phyloP scores from a whole-genome alignment of 2,113 vertebrate species.

The Emydocephalus ijimae region DNA sequence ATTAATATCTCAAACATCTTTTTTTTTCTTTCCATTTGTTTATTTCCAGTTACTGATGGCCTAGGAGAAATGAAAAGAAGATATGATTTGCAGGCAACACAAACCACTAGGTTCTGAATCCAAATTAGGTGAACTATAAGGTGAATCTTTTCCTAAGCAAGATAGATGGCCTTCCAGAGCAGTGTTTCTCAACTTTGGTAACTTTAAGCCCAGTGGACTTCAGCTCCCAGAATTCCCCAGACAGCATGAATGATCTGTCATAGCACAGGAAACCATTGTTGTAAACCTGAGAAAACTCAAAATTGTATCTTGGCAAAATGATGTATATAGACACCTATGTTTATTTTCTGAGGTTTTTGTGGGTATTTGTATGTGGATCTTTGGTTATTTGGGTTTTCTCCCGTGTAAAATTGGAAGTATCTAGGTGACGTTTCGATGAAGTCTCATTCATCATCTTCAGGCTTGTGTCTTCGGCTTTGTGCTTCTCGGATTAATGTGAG shows the following conservation, averaged over 20 bases:
- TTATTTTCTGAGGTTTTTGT: too few relatives aligned
- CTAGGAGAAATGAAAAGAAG: conserved; percentile 36
- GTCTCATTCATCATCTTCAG: too few relatives aligned
- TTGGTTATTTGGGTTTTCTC: too few relatives aligned
- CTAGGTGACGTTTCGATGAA: too few relatives aligned
- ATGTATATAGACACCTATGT: neutral
- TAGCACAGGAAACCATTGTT: neutral
- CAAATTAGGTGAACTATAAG: neutral
- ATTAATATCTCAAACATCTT: neutral
- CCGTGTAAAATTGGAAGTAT: too few relatives aligned
- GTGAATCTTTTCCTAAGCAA: conserved; percentile 9
- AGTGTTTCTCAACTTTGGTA: neutral
- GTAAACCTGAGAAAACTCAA: neutral
- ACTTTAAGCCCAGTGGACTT: neutral
- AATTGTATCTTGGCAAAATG: neutral
- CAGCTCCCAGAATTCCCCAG: neutral
- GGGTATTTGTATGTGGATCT: too few relatives aligned
- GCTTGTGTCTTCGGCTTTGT: too few relatives aligned
- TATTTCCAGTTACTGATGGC: conserved; percentile 46
- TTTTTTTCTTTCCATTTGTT: conserved; percentile 19
- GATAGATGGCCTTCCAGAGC: neutral
- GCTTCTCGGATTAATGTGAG: too few relatives aligned
- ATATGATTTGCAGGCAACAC: conserved; percentile 46
- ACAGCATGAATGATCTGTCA: neutral
- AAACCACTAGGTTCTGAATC: conserved; percentile 25